Base-by-base conservation (phyloP, 2,113 vertebrate genomes). In the Menidia beryllina region DNA sequence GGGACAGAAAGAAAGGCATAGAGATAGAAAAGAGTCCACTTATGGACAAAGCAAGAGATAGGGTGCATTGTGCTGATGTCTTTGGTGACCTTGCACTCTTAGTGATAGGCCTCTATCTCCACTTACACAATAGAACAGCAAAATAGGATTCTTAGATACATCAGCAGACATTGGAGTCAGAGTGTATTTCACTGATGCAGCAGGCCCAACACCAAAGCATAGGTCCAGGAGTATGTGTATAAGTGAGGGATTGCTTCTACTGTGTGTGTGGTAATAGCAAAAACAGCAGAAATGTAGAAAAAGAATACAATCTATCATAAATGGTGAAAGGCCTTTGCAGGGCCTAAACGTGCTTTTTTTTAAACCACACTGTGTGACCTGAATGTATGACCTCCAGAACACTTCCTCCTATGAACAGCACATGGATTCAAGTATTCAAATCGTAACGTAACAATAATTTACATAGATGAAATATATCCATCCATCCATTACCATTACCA, bases 91-190 rank as follows among this genome's bases (percentile, higher is more conserved):
- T 91, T 91, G 87, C 54, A 48, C 86, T 88, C 77, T 88, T 77
- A 55, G 77, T 79, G 87, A 90, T 86, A 86, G 86, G 52, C 79
- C 66, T 87, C 81, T 77, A 88, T 87, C 89, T 84, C 80, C 60
- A 78, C 82, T 84, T 63, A 53, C 79, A 89, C 87, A 90, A 89
- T 86, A 66, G 86, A 68, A 58, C 83, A 79, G 81, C 72, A 87
- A 84, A 87, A 90, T 83, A 82, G 80, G 84, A 88, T 86, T 90
- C 81, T 87, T 83, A 84, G 89, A 89, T 89, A 91, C 86, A 88
- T 63, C 81, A 79, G 86, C 61, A 59, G 77, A 86, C 81, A 77
- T 51, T 55, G 63, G 71, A 82, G 75, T 57, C 56, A 52, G 56
- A 77, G 72, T 58, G 71, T 70, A 87, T 88, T 82, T 90, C 68